Evolutionary conservation across 1,140 invertebrate genomes (phyloP).

Genomic region (Drosophila subobscura): DNA sequence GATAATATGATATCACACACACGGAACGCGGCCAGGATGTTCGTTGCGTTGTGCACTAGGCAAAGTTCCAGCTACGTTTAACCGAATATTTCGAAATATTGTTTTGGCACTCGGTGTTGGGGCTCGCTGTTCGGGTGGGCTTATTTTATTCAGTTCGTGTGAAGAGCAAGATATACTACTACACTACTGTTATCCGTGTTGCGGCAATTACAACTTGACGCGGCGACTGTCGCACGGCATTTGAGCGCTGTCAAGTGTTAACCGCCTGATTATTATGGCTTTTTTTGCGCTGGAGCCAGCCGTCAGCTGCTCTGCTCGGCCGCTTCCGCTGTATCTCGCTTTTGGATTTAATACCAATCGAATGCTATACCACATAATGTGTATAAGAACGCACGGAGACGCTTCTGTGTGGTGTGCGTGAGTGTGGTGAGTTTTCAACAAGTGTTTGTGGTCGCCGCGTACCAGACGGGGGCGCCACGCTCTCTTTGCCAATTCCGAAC

Average conservation of each 20-base stretch:
- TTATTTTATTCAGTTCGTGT: constrained; percentile 11
- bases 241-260: constrained; percentile 67
- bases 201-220: constrained; percentile 66
- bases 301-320: constrained; percentile 56
- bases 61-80: constrained; percentile 50
- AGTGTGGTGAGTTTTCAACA: constrained; percentile 76
- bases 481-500: constrained; percentile 28
- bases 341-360: constrained; percentile 58
- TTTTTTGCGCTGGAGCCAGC: constrained; percentile 50
- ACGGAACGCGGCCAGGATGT: constrained; percentile 16
- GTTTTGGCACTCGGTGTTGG: constrained; percentile 16
- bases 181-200: constrained; percentile 15
- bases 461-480: constrained; percentile 32
- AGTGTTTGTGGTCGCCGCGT: constrained; percentile 57
- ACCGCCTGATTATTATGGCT: constrained; percentile 68
- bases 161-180: constrained; percentile 10
- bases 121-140: constrained; percentile 24
- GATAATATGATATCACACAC: constrained; percentile 42
- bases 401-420: constrained; percentile 30
- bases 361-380: constrained; percentile 4
- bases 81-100: constrained; percentile 12
- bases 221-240: constrained; percentile 68
- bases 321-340: constrained; percentile 34
- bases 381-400: constrained; percentile 43
- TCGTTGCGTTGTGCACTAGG: constrained; percentile 20